Base-by-base conservation (phyloP, 2,113 vertebrate genomes). In the Ctenomys sociabilis region DNA sequence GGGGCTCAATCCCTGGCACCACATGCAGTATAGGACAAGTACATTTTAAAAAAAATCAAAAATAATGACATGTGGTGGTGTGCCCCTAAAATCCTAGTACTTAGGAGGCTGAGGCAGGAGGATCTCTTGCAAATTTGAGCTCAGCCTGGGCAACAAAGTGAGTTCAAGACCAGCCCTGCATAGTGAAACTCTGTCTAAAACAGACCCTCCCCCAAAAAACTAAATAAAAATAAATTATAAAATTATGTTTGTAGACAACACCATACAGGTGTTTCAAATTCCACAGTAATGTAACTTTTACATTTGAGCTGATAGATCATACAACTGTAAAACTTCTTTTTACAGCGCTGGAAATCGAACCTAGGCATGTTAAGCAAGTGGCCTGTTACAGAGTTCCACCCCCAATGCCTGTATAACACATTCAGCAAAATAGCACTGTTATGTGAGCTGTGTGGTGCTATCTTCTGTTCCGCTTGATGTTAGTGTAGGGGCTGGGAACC, bases 381-480 rank as follows among this genome's bases (percentile, higher is more conserved):
- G 17, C 35, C 2, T 68, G 52, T 21, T 32, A 37, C 45, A 70
- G 7, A n/a, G 11, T 13, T 86, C 1, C 12, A 61, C n/a, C 26
- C 37, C 24, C 4, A 43, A 13, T 37, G n/a, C 24, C 45, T 24
- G 3, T 16, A 0, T 54, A 78, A 30, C 19, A 16, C 0, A 9
- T 72, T 40, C 22, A 85, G 16, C 17, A 73, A 64, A 72, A 63
- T 1, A 4, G 14, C 22, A 26, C 19, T 52, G 2, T 57, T 22
- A 9, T 11, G n/a, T 49, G 59, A 3, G 2, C 26, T 12, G 1
- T 11, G 19, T 16, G 30, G 11, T 90, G 7, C 4, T 57, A 7
- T 85, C 54, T 93, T 72, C 28, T 91, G 0, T 86, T 73, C 54
- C 16, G 45, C 26, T 84, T 75, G 28, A 28, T 89, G 30, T 43